A percentile compares a stretch with the other conserved stretches of the same genome.
These are phyloP conservation scores for Perccottus glenii DNA, from an alignment of 2,113 vertebrate species.

Conservation along the genomic window DNA sequence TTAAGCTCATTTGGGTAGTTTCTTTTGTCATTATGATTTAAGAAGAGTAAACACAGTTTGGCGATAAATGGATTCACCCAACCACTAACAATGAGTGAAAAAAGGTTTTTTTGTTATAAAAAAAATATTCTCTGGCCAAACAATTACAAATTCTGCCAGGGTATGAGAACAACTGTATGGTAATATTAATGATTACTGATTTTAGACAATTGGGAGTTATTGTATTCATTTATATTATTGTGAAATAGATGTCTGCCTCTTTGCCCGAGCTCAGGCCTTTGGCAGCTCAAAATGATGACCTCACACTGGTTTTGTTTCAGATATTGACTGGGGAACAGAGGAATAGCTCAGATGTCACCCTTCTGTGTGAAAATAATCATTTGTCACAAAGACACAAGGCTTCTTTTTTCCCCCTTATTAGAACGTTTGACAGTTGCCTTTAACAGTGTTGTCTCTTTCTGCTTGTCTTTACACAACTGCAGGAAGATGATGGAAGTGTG, in stretches of 20 bases:
- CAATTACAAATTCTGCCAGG: too few relatives aligned
- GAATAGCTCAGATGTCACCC: slow-evolving; percentile 6
- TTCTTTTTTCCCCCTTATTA: too few relatives aligned
- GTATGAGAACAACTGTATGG: too few relatives aligned
- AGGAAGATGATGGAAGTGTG: slow-evolving; percentile 97
- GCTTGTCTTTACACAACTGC: slow-evolving; percentile 10
- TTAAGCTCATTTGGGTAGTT: too few relatives aligned
- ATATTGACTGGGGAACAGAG: slow-evolving; percentile 8
- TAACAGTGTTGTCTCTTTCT: background rate
- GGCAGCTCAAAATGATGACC: slow-evolving; percentile 8
- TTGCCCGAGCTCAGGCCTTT: background rate
- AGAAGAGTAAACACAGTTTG: too few relatives aligned
- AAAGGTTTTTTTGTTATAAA: too few relatives aligned
- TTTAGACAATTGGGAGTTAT: background rate
- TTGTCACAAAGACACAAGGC: background rate
- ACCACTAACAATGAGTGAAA: too few relatives aligned
- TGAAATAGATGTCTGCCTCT: background rate
- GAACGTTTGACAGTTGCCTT: background rate
- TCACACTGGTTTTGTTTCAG: slow-evolving; percentile 30
- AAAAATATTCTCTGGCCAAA: too few relatives aligned
- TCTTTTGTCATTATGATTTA: too few relatives aligned
- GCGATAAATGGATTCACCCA: too few relatives aligned
- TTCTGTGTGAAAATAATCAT: slow-evolving; percentile 2
- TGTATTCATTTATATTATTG: background rate
- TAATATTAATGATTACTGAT: background rate